phyloP scores from a whole-genome alignment of 2,797 vertebrate species.

The Pachyuromys duprasi region DNA sequence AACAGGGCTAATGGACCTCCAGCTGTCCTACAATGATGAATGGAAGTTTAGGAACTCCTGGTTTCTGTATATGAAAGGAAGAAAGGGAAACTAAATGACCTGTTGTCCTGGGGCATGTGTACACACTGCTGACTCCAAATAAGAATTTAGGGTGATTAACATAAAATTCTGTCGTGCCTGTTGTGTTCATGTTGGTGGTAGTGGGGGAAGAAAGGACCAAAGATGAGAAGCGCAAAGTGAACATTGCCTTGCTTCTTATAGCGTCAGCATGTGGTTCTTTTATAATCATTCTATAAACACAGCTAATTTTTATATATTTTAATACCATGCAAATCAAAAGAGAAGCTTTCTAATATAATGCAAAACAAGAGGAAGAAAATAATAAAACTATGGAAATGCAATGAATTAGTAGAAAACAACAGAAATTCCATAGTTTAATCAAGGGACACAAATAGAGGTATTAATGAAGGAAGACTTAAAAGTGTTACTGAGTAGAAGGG shows the following conservation, averaged over 20 bases:
- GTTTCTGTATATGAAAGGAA: background rate
- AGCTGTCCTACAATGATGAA: background rate
- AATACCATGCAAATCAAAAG: background rate
- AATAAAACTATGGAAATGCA: slow-evolving; percentile 50
- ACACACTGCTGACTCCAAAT: background rate
- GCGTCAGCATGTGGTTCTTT: background rate
- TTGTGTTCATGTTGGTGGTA: background rate
- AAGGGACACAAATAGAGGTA: background rate
- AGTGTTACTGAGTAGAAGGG: background rate
- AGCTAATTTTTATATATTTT: background rate
- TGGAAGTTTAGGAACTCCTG: background rate
- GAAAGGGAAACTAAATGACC: background rate
- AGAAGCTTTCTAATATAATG: slow-evolving; percentile 31
- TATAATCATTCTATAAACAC: background rate
- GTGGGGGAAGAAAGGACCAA: background rate
- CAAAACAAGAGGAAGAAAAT: slow-evolving; percentile 28
- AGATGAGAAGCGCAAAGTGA: background rate
- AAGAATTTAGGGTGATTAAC: background rate
- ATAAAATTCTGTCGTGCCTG: background rate
- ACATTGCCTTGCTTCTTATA: background rate
- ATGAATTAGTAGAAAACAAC: slow-evolving; percentile 25
- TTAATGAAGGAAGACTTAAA: slow-evolving; percentile 25
- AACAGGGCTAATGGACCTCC: background rate
- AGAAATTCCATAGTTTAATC: slow-evolving; percentile 21
- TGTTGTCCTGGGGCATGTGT: background rate